Evolutionary conservation across 2,797 vertebrate genomes (phyloP), one percentile per base, ranked within the genome.

Genomic region (Galaxias olidus): DNA sequence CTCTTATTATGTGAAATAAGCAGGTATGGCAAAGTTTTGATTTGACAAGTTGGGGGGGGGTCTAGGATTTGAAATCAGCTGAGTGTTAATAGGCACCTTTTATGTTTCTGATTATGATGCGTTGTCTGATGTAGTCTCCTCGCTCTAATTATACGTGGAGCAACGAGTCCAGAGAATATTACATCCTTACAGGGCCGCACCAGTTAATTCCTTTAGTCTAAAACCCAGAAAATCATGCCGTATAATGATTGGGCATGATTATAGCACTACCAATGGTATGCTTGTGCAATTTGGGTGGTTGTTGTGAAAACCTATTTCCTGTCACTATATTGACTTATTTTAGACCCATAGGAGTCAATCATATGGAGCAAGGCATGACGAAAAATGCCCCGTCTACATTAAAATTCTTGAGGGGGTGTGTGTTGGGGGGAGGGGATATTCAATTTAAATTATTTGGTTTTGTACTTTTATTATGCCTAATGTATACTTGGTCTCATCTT

Each of bases 221-320:
- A 40, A 72, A 65, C 54, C 58, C 69, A 71, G 77, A 65, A 79
- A 65, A 66, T 79, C 68, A 78, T 83, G 87, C 80, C 68, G 84
- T 80, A 54, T 79, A 85, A 86, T 88, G 77, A 73, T 68, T 77
- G 62, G 30, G 61, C 75, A 71, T 73, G 81, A 80, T 82, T 80
- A 82, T 80, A 74, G 72, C 81, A 73, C 75, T 55, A 19, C 80
- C 75, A 81, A 74, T 75, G 55, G 52, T 57, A 60, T 56, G 68
- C 69, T 59, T 59, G 68, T 60, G 71, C 30, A 30, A 30, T 30
- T 30, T 30, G 30, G 30, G 6, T 30, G 30, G 30, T 30, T 30
- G 30, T 30, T 3, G 30, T 30, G 30, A 30, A 30, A 30, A 30
- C 6, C 6, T 3, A 30, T 30, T 30, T 6, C 30, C 30, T 30